Conservation (phyloP, 2,113 vertebrate genomes). For the Sialia sialis region DNA sequence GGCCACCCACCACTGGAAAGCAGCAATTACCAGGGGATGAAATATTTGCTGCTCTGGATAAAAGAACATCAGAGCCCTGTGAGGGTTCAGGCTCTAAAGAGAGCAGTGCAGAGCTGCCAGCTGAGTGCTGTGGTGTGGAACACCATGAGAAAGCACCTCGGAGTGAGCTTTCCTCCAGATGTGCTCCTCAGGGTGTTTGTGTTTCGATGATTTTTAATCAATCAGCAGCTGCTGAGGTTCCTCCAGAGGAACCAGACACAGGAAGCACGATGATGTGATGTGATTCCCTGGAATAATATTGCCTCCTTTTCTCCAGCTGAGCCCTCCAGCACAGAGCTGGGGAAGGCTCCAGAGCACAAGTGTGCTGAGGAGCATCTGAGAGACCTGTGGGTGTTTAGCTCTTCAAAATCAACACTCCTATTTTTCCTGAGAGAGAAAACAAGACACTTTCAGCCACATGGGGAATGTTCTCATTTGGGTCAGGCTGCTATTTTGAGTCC, state of each 20-base stretch:
- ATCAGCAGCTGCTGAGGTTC: background rate
- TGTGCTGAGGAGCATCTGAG: background rate
- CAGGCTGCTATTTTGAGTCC: background rate
- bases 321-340: background rate
- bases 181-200: background rate
- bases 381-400: background rate
- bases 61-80: background rate
- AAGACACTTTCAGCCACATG: background rate
- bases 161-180: background rate
- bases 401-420: background rate
- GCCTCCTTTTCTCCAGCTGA: background rate
- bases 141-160: background rate
- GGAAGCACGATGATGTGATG: fast-evolving
- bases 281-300: background rate
- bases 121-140: background rate
- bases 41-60: background rate
- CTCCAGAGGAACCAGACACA: background rate
- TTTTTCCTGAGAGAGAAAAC: background rate
- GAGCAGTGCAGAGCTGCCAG: background rate
- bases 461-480: background rate
- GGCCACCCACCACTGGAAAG: background rate
- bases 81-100: background rate
- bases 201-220: background rate
- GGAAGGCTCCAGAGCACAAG: background rate
- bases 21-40: background rate